phyloP scores from a whole-genome alignment of 2,888 invertebrate genomes.

The Nephrocerus scutellatus region DNA sequence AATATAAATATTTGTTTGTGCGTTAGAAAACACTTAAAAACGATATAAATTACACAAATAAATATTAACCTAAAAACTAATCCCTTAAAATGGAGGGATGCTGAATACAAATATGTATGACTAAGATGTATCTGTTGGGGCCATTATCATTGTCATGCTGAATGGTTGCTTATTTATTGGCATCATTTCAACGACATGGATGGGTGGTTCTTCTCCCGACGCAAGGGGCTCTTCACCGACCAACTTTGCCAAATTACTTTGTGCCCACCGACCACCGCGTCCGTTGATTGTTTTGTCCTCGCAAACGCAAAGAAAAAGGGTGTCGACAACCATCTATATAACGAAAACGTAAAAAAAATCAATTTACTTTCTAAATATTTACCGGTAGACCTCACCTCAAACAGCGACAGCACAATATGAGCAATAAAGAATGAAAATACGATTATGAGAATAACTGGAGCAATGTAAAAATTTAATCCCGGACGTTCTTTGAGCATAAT shows the following conservation, averaged over 20 bases:
- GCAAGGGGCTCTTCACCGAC: constrained; percentile 49
- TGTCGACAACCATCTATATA: constrained; percentile 86
- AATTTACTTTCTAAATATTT: background rate
- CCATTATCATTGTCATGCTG: constrained; percentile 31
- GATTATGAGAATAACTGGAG: constrained; percentile 76
- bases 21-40: too few species aligned
- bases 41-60: too few species aligned
- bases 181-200: constrained; percentile 46
- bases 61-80: too few species aligned
- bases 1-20: too few species aligned
- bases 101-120: too few species aligned
- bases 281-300: constrained; percentile 84
- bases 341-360: background rate
- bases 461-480: constrained; percentile 73
- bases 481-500: constrained; percentile 66
- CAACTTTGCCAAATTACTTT: constrained; percentile 54
- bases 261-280: constrained; percentile 59
- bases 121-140: too few species aligned
- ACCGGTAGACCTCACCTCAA: constrained; percentile 63
- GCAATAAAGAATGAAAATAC: constrained; percentile 87
- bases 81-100: too few species aligned
- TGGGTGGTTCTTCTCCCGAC: constrained; percentile 43
- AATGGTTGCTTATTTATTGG: constrained; percentile 47
- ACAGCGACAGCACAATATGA: constrained; percentile 85
- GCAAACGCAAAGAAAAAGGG: constrained; percentile 87